These are phyloP conservation scores for Leptothorax acervorum DNA, from an alignment of 2,888 invertebrate species.

Conservation along the genomic window DNA sequence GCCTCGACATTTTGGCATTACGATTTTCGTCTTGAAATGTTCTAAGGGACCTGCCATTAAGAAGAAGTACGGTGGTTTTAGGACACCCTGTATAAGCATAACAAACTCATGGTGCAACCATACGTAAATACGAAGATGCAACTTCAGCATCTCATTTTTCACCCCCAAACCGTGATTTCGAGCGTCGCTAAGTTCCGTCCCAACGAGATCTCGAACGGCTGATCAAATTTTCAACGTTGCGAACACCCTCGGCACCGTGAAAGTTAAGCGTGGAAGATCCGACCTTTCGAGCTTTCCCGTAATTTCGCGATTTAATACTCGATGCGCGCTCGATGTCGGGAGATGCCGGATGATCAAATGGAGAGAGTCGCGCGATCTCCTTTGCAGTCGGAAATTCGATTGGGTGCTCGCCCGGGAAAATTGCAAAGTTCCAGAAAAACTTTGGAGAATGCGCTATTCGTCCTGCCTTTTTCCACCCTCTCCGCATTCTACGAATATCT, in stretches of 20 bases:
- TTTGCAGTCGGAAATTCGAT: constrained; percentile 42
- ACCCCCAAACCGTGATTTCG: not conserved
- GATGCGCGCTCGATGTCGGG: not conserved
- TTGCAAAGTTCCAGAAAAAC: constrained; percentile 42
- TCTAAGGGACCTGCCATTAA: no score
- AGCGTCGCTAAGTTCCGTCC: not conserved
- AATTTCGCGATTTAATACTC: constrained; percentile 47
- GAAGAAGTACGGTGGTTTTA: no score
- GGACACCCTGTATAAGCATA: not conserved
- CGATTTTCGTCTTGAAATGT: no score
- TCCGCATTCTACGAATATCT: constrained; percentile 33
- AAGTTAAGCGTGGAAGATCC: constrained; percentile 8
- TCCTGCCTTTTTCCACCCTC: not conserved
- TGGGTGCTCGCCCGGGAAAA: constrained; percentile 27
- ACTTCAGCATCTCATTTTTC: not conserved
- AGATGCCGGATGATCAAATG: constrained; percentile 36
- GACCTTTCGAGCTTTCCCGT: constrained; percentile 25
- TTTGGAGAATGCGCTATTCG: constrained; percentile 30
- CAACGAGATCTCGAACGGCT: not conserved
- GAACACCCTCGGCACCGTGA: not conserved
- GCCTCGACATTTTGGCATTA: no score
- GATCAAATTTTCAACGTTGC: constrained; percentile 29
- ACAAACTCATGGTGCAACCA: not conserved
- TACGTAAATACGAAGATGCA: not conserved
- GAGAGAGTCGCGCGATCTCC: constrained; percentile 24